Evolutionary conservation across 37 sponge, comb jelly and placozoan species (phyloP), one percentile per base, ranked within the genome.

Genomic region (Dysidea cf. avara): DNA sequence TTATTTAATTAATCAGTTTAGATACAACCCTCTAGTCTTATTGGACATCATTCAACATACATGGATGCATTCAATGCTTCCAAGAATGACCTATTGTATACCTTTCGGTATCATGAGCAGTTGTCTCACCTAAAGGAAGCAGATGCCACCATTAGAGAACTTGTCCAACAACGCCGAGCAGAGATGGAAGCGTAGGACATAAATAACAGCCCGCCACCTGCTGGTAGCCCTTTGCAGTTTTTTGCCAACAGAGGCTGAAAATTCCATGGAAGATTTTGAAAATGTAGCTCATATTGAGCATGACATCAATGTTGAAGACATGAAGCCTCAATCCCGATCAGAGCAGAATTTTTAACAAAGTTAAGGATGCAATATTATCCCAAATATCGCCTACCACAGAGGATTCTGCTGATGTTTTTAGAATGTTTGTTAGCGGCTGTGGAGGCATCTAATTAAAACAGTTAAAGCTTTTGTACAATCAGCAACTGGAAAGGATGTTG

Each of bases 361-460:
- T 77, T 12, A 34, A 52, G 17, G 56, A 51, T 56, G 55, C 66
- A 26, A 53, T 66, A 22, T 33, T 46, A 43, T 9, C 47, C 18
- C 43, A 21, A 29, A 50, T 61, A 25, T 51, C 47, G 28, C 25
- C 20, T 46, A 48, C 17, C 13, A 48, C 62, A 22, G 38, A 17
- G 17, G 9, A 75, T 22, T 21, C 16, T 29, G 14, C 9, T 5
- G 9, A 75, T 13, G 78, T 66, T 28, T 48, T 84, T 25, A 30
- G 29, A 35, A 38, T 78, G 66, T 84, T 67, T 48, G 36, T 84
- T n/a, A 63, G 66, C 63, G 85, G 85, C 7, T 46, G 60, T n/a
- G 84, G 77, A 56, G 73, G 6, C 79, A 71, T 46, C 75, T 86
- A 3, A 86, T 86, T 30, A 40, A 66, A 20, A 49, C 80, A n/a